Evolutionary conservation across 2,797 vertebrate species (phyloP).

Genomic region (Anabas testudineus): DNA sequence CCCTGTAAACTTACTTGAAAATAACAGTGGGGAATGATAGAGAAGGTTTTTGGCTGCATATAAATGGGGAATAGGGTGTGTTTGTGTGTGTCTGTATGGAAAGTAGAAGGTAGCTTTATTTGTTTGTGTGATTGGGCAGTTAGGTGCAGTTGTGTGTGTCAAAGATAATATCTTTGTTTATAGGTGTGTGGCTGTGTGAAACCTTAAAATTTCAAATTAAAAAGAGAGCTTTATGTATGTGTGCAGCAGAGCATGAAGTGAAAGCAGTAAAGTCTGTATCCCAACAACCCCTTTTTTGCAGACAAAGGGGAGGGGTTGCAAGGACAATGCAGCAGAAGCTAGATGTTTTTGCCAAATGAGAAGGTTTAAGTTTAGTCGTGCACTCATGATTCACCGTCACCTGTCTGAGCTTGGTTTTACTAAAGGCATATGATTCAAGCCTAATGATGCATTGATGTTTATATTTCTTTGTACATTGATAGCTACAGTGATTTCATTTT

Average conservation of each 20-base stretch:
- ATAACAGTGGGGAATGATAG: constrained; percentile 57
- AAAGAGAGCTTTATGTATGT: constrained; percentile 19
- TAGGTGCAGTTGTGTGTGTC: constrained; percentile 50
- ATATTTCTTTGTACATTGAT: constrained; percentile 1
- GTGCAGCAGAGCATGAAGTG: constrained; percentile 33
- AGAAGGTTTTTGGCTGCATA: constrained; percentile 49
- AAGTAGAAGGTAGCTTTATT: constrained; percentile 60
- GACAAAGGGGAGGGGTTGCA: neutral
- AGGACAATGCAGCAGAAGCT: neutral
- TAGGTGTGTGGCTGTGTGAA: constrained; percentile 23
- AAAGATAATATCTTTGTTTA: constrained; percentile 53
- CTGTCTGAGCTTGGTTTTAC: neutral
- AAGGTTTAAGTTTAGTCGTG: neutral
- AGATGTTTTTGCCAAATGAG: constrained; percentile 5
- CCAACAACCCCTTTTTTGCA: neutral
- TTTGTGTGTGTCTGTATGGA: constrained; percentile 31
- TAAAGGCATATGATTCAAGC: neutral
- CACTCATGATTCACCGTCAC: neutral
- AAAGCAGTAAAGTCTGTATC: constrained; percentile 24
- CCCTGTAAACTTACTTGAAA: constrained; percentile 69
- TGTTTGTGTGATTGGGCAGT: constrained; percentile 44
- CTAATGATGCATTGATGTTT: neutral
- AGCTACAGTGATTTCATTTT: neutral
- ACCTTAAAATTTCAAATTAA: constrained; percentile 48
- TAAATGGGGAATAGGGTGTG: constrained; percentile 31